Percentiles rank a stretch among this genome's conserved stretches.
phyloP scores from a whole-genome alignment of 2,113 vertebrate species.

The Ibidorhyncha struthersii region DNA sequence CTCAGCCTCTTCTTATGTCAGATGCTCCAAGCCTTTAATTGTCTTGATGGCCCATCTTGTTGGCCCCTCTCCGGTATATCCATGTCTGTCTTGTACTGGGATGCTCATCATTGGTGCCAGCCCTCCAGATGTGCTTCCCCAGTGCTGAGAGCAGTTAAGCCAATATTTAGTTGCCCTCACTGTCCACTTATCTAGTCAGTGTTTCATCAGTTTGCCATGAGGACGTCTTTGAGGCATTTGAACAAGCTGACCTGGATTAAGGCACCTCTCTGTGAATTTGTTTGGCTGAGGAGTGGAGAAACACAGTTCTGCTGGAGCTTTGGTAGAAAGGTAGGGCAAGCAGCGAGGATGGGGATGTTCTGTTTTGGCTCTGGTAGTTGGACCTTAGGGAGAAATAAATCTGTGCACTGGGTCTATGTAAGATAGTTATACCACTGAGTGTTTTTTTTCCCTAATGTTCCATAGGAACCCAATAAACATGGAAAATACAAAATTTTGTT shows the following conservation, averaged over 20 bases:
- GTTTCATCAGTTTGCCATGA: background rate
- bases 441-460: background rate
- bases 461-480: background rate
- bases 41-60: background rate
- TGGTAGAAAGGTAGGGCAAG: background rate
- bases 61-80: background rate
- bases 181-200: fast-evolving
- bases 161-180: fast-evolving
- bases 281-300: background rate
- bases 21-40: background rate
- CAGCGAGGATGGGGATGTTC: background rate
- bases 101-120: background rate
- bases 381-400: background rate
- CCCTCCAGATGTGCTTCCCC: background rate
- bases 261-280: background rate
- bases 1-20: background rate
- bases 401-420: background rate
- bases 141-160: background rate
- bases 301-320: background rate
- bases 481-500: background rate
- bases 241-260: background rate
- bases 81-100: too few relatives aligned
- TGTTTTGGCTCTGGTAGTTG: background rate
- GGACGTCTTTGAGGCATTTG: background rate
- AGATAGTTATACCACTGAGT: background rate